Base-by-base conservation (phyloP, 2,113 vertebrate species). In the Sapajus apella region DNA sequence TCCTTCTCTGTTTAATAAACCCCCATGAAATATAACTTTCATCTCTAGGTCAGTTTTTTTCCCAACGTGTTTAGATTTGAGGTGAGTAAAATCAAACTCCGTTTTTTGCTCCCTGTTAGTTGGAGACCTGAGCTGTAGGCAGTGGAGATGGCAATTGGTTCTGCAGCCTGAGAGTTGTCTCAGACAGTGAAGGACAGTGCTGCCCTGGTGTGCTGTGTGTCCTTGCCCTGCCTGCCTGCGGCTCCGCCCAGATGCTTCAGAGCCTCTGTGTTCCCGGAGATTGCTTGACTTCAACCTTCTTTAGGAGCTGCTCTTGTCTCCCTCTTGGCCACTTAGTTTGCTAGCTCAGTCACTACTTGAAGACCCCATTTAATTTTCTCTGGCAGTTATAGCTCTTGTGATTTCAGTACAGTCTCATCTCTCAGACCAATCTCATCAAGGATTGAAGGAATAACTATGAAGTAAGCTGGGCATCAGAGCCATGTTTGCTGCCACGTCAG, bases 351-450 rank as follows among this genome's bases (percentile, higher is more conserved):
- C 91, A n/a, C 89, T 94, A 76, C 93, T 96, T 86, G 91, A 95
- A 96, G 50, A 79, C 91, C 73, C 95, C 84, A 32, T 91, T 95
- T 97, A 83, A 93, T 97, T 97, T 97, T 91, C 94, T 94, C 89
- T 79, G 92, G 85, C 93, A 91, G 96, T 93, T 87, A 73, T 1
- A 83, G 89, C 93, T 97, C 91, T 87, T 91, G 82, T 91, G 93
- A 55, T 93, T 98, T 94, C 90, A 92, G 96, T 96, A 79, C 55
- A 93, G 75, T 90, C 80, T 97, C 52, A 5, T 95, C 40, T 86
- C 91, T 95, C 76, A 94, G 80, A 92, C 83, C 3, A 3, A 75
- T 75, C 72, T 97, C 97, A 82, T 96, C 93, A n/a, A 70, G 83
- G 56, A 83, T 68, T 70, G 88, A 96, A 92, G 93, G 96, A 76